Conservation (phyloP, 2,888 invertebrate species). For the Scrobipalpa costella region DNA sequence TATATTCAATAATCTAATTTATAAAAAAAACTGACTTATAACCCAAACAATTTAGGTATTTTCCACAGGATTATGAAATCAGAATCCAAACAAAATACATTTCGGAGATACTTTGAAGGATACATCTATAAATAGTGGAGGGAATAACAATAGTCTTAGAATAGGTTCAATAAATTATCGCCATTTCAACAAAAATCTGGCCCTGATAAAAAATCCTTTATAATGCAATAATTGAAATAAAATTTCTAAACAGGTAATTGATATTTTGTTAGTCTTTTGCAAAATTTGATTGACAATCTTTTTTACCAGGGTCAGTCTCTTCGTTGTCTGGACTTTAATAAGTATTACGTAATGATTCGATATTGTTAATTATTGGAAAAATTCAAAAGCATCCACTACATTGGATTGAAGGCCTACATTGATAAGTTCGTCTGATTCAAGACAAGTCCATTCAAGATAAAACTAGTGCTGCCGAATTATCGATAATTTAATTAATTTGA, state of each 20-base stretch:
- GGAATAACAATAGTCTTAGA: constrained; percentile 70
- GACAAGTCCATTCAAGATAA: neutral
- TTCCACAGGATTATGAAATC: neutral
- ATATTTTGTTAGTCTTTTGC: too few relatives aligned
- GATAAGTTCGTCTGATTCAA: constrained; percentile 37
- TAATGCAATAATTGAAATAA: too few relatives aligned
- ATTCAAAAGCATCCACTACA: constrained; percentile 26
- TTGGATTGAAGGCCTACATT: constrained; percentile 51
- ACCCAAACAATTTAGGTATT: neutral
- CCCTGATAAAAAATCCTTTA: neutral
- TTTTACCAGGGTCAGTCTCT: too few relatives aligned
- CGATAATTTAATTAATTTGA: neutral
- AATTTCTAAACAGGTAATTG: too few relatives aligned
- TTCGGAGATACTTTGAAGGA: constrained; percentile 37
- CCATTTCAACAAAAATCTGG: neutral
- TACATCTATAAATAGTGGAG: constrained; percentile 68
- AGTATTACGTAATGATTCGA: constrained; percentile 29
- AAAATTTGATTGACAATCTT: too few relatives aligned
- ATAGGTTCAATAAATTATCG: constrained; percentile 31
- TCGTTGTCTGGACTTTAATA: constrained; percentile 27
- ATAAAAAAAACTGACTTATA: neutral
- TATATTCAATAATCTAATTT: constrained; percentile 34
- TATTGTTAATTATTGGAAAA: constrained; percentile 28
- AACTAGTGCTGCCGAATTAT: neutral
- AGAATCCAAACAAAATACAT: neutral